These are phyloP conservation scores for Beaufortia kweichowensis DNA, from an alignment of 2,113 vertebrate genomes.

Conservation along the genomic window DNA sequence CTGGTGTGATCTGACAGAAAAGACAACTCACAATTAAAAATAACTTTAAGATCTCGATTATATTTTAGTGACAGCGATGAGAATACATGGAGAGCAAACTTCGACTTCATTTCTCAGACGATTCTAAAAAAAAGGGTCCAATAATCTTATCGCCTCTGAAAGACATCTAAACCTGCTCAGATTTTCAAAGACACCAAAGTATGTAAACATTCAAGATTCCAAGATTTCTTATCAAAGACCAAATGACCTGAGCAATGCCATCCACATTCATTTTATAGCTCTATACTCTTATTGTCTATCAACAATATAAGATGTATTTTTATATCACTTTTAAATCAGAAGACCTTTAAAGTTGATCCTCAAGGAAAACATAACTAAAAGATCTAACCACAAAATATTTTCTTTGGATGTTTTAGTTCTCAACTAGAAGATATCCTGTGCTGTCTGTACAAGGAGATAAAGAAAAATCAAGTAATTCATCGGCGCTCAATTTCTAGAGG, in stretches of 20 bases:
- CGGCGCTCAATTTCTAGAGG: conserved; percentile 1
- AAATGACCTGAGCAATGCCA: no score
- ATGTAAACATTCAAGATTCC: not conserved
- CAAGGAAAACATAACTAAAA: no score
- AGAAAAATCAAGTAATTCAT: not conserved
- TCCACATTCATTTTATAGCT: no score
- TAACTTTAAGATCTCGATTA: no score
- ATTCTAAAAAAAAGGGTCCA: not conserved
- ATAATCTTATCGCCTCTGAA: not conserved
- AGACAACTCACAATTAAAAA: no score
- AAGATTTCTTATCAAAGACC: no score
- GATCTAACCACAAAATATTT: not conserved
- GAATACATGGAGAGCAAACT: no score
- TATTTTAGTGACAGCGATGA: no score
- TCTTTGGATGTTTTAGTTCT: not conserved
- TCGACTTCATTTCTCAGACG: not conserved
- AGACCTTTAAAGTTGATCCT: no score
- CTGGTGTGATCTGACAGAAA: not conserved
- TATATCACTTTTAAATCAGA: no score
- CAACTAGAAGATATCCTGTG: not conserved
- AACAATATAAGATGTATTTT: no score
- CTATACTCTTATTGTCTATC: no score
- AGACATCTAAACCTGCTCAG: not conserved
- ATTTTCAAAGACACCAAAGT: not conserved
- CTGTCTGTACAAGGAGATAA: conserved; percentile 1